phyloP scores from a whole-genome alignment of 2,113 vertebrate species.

The Leucosticte australis region DNA sequence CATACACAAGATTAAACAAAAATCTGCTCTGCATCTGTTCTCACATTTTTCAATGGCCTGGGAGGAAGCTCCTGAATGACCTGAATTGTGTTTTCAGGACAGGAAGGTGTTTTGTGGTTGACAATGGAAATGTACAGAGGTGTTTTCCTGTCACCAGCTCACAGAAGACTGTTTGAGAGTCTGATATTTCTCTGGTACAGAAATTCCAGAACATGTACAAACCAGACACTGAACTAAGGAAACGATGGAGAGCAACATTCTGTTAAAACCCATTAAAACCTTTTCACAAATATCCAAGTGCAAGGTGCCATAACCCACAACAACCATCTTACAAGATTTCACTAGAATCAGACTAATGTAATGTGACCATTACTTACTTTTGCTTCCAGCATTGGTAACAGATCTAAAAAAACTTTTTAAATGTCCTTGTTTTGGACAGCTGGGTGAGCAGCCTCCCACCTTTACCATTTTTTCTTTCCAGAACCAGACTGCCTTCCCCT shows the following conservation, averaged over 20 bases:
- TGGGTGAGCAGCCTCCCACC: neutral
- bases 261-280: neutral
- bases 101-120: neutral
- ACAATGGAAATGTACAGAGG: neutral
- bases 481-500: neutral
- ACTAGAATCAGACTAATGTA: neutral
- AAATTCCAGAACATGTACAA: neutral
- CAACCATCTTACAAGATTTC: neutral
- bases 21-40: neutral
- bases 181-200: neutral
- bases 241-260: neutral
- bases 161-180: neutral
- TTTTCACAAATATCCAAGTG: neutral
- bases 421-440: neutral
- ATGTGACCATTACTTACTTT: neutral
- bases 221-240: neutral
- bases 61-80: neutral
- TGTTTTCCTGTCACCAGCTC: neutral
- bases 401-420: rapidly evolving
- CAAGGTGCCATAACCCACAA: neutral
- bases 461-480: neutral
- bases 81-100: neutral
- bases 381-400: neutral
- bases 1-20: neutral
- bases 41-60: neutral